Evolutionary conservation across 1,140 invertebrate genomes (phyloP), one percentile per base, ranked within the genome.

Genomic region (Penaeus vannamei): DNA sequence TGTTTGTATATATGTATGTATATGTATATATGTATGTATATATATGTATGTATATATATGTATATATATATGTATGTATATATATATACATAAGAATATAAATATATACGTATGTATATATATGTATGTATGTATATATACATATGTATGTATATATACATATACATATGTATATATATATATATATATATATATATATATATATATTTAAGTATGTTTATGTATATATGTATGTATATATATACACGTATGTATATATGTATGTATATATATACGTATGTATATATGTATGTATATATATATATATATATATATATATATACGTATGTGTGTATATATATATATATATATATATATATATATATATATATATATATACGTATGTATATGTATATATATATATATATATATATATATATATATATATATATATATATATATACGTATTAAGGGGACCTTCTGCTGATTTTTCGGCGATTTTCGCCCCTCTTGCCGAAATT

Each of bases 161-260:
- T 14, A 20, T 10, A 69, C n/a, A 69, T 69, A 10, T n/a, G n/a
- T n/a, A 69, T 66, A 7, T 66, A 66, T 66, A 66, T 66, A 26
- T 17, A 66, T 66, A 66, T 66, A 66, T 66, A 19, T 66, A 17
- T 17, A 17, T 17, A 66, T 66, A 66, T 17, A 17, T 66, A 66
- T 66, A 66, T 66, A 66, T 66, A 66, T 17, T 66, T n/a, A n/a
- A n/a, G 19, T 66, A 66, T 17, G 29, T 66, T n/a, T 83, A 83
- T 83, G 36, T 83, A 83, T 83, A 83, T 84, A 64, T 84, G 36
- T 29, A 84, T 84, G 36, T 84, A 84, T 84, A 64, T 84, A 84
- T 64, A 60, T 84, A 64, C 64, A 64, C 64, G 64, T 84, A 61
- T 84, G 42, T 84, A 36, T 84, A 62, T 84, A 36, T 84, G 32